Conservation (phyloP, 2,113 vertebrate species). For the Thunnus maccoyii region DNA sequence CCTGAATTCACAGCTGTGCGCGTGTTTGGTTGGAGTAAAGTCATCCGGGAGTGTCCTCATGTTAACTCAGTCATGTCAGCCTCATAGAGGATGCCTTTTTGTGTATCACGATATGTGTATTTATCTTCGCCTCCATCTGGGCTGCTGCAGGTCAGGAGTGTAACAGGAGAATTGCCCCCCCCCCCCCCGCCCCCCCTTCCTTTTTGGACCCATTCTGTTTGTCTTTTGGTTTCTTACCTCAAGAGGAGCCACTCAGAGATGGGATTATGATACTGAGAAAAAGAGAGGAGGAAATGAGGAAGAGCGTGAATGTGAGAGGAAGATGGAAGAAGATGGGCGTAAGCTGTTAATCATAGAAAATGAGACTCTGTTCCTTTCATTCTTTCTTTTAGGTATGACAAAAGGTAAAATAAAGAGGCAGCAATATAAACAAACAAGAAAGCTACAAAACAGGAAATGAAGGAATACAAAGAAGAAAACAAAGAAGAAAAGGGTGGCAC, state of each 20-base stretch:
- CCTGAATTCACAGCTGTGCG: not conserved
- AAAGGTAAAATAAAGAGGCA: not conserved
- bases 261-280: not conserved
- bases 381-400: too few species aligned
- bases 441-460: not conserved
- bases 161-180: constrained; percentile 26
- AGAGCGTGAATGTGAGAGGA: not conserved
- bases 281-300: not conserved
- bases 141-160: constrained; percentile 29
- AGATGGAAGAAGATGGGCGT: not conserved
- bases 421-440: not conserved
- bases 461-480: not conserved
- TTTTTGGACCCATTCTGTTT: constrained; percentile 34
- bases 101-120: constrained; percentile 14
- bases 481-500: not conserved
- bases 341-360: not conserved
- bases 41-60: constrained; percentile 2
- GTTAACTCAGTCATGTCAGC: constrained; percentile 32
- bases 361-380: too few species aligned
- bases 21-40: not conserved
- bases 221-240: constrained; percentile 33
- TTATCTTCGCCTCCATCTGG: constrained; percentile 40
- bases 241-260: constrained; percentile 3
- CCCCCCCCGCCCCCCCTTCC: not conserved
- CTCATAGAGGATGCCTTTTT: not conserved